These are phyloP conservation scores for Peromyscus maniculatus DNA, from an alignment of 2,113 vertebrate genomes.

Conservation along the genomic window DNA sequence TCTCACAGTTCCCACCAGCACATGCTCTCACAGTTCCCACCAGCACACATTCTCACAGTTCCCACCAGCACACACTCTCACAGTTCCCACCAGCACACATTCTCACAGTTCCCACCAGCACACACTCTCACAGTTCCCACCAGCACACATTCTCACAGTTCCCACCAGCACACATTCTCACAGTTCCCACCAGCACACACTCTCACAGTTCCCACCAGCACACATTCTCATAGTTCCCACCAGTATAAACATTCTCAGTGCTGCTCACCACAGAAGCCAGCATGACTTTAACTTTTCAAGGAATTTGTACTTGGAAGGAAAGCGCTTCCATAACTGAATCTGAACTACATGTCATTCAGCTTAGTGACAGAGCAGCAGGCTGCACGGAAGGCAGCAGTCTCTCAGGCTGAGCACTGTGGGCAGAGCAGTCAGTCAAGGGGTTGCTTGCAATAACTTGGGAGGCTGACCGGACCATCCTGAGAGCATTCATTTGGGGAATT, in stretches of 20 bases:
- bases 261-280: not conserved
- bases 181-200: too few relatives aligned
- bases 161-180: too few relatives aligned
- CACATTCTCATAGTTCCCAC: too few relatives aligned
- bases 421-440: conserved; percentile 1
- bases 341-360: not conserved
- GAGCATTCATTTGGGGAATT: not conserved
- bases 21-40: too few relatives aligned
- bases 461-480: not conserved
- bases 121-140: too few relatives aligned
- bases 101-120: too few relatives aligned
- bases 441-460: conserved; percentile 1
- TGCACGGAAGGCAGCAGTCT: not conserved
- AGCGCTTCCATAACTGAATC: not conserved
- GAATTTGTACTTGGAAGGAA: conserved; percentile 13
- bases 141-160: too few relatives aligned
- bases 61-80: too few relatives aligned
- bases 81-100: too few relatives aligned
- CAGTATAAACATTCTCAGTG: not conserved
- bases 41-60: too few relatives aligned
- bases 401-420: not conserved
- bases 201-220: too few relatives aligned
- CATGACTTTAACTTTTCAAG: conserved; percentile 7
- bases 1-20: too few relatives aligned
- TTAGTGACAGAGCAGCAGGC: not conserved